Percentiles rank a stretch among this genome's conserved stretches.
phyloP scores from a whole-genome alignment of 2,797 vertebrate species.

The Paguma larvata region DNA sequence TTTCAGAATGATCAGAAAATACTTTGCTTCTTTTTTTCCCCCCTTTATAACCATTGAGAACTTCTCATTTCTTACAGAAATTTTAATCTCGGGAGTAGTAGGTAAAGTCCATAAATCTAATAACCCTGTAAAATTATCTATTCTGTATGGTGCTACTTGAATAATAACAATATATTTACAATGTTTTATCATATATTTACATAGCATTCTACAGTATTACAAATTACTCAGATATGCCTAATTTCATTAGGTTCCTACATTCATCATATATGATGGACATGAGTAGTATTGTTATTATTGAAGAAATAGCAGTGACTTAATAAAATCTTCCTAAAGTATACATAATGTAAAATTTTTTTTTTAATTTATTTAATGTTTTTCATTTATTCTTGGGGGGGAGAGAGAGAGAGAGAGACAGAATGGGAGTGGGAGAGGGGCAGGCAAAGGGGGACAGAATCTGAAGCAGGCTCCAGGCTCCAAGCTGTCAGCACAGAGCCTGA shows the following conservation, averaged over 20 bases:
- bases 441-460: too few species aligned
- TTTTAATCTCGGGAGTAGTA: neutral
- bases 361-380: neutral
- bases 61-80: slow-evolving; percentile 45
- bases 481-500: too few species aligned
- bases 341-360: slow-evolving; percentile 17
- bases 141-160: neutral
- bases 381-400: too few species aligned
- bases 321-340: slow-evolving; percentile 51
- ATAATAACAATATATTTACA: neutral
- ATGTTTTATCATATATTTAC: neutral
- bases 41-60: neutral
- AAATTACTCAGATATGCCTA: neutral
- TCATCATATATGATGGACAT: neutral
- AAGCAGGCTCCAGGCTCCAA: too few species aligned
- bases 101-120: neutral
- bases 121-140: neutral
- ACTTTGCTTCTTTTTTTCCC: neutral
- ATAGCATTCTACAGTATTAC: neutral
- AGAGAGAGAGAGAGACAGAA: too few species aligned
- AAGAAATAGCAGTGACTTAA: neutral
- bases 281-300: slow-evolving; percentile 7
- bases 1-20: slow-evolving; percentile 48
- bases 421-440: too few species aligned
- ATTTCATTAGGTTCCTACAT: slow-evolving; percentile 13